phyloP scores from a whole-genome alignment of 2,888 invertebrate species.

The Escarpia spicata region DNA sequence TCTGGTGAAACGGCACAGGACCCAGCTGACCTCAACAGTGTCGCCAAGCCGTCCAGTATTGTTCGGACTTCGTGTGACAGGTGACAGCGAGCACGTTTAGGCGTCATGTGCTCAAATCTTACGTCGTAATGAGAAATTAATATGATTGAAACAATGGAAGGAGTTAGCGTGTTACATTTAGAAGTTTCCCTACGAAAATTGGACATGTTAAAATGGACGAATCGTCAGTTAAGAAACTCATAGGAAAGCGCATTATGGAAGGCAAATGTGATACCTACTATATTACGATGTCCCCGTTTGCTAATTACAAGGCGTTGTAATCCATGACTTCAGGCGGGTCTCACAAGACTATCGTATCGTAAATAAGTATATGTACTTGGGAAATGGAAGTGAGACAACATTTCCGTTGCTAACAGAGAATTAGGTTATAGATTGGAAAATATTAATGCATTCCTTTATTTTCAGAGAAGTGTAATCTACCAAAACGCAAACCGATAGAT shows the following conservation, averaged over 20 bases:
- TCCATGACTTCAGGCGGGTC: no score
- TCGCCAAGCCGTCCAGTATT: neutral
- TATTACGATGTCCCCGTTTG: no score
- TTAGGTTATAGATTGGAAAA: no score
- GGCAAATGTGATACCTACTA: neutral
- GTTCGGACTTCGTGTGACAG: neutral
- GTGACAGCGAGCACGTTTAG: neutral
- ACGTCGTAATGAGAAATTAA: neutral
- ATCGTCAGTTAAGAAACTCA: neutral
- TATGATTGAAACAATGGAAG: neutral
- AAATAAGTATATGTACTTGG: no score
- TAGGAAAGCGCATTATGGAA: neutral
- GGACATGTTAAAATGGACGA: neutral
- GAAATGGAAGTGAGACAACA: no score
- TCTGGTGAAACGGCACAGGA: neutral
- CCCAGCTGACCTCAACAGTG: neutral
- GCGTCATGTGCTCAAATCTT: neutral
- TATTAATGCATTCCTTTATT: no score
- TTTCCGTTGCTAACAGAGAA: no score
- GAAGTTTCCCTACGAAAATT: neutral
- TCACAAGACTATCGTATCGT: no score
- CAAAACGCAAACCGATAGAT: no score
- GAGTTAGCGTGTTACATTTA: neutral
- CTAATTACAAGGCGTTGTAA: no score
- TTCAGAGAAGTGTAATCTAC: no score